Evolutionary conservation across 2,888 invertebrate species (phyloP), one percentile per base, ranked within the genome.

Genomic region (Epirrita christyi): DNA sequence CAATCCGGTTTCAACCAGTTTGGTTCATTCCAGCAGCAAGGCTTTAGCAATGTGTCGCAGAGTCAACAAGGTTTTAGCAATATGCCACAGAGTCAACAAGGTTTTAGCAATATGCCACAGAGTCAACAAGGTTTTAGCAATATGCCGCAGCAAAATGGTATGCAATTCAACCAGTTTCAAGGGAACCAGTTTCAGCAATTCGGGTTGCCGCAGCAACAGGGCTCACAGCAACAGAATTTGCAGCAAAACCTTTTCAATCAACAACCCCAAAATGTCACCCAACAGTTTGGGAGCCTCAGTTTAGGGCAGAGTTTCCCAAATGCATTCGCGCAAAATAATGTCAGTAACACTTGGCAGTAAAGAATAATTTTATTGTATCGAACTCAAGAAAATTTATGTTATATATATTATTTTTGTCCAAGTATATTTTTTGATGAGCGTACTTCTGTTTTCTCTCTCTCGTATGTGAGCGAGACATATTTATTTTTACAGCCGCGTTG

Each of bases 291-390:
- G 2, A 75, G 80, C 55, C 65, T 91, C 61, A 89, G 76, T 67
- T 70, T 92, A 84, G 88, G 88, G 2, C 90, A 88, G 71, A 80
- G 68, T 72, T 89, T 90, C 63, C 85, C 86, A n/a, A 88, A 73
- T 50, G 80, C 86, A 44, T 89, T 89, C 64, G 64, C 86, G 49
- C 85, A 81, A 67, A 91, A 91, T 59, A 90, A 90, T 63, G 84
- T 91, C 13, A 88, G 90, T 68, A 92, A 91, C 69, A 71, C 88
- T 48, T 92, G 92, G 92, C 91, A 91, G 71, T 92, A 89, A 62
- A 48, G 0, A 14, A 9, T 6, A n/a, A 21, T 37, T 15, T 29
- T 42, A 32, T 29, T 46, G n/a, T 14, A 37, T 34, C 14, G 41
- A 21, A 6, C 58, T 21, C 21, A 21, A 21, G 21, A 4, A 21